Base-by-base conservation (phyloP, 2,888 invertebrate genomes). In the Noctua janthina region DNA sequence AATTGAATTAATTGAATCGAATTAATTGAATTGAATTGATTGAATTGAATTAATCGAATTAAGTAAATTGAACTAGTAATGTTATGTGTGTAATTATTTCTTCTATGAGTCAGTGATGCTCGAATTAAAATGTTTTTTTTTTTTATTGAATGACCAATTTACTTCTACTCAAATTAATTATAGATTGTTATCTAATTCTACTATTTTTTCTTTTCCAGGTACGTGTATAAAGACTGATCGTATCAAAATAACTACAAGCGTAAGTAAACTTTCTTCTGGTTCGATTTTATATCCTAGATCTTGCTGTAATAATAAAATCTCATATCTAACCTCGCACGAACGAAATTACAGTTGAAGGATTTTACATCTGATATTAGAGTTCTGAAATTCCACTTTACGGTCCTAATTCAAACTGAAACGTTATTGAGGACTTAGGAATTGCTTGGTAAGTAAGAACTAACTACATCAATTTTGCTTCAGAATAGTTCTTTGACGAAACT, bases 171-270 rank as follows among this genome's bases (percentile, higher is more conserved):
- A 46, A 1, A 46, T 10, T 46, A 43, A 7, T 46, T 10, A 10
- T 5, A 20, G 1, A 43, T 15, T 7, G 4, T 56, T 71, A 62
- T 62, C 23, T 64, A 71, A 86, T 68, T 49, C 5, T 56, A 23
- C 13, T n/a, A 1, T 76, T 1, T 72, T 76, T 82, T 73, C 23
- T 59, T 82, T 89, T 79, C 11, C 90, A 89, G 88, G 88, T 89
- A 89, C 49, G 87, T 79, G 15, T 10, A 67, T 59, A 62, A 35
- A 43, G 4, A 75, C 54, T 59, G 43, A 81, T 72, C 54, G 20
- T 46, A 69, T 20, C 56, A 59, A 23, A 67, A 17, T 39, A 29
- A 35, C n/a, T 43, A 66, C 17, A 74, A 74, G 56, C 78, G 85
- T 86, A 78, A 70, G 67, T 68, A 39, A 67, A 71, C 46, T 17